A percentile compares a stretch with the other conserved stretches of the same genome.
Evolutionary conservation across 2,888 invertebrate species (phyloP).

Genomic region (Periphyllus acericola): DNA sequence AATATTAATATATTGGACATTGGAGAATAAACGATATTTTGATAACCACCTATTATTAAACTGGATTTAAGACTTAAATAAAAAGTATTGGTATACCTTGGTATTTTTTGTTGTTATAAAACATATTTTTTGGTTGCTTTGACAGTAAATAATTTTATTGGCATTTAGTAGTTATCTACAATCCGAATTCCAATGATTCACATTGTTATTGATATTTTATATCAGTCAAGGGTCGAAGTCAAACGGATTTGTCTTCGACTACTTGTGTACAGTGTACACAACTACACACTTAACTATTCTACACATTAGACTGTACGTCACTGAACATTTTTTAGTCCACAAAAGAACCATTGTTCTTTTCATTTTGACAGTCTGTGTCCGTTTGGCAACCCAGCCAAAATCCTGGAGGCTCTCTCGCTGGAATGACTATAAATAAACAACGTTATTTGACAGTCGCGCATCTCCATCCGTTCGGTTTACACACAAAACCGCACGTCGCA

Average conservation of each 20-base stretch:
- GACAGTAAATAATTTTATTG: neutral
- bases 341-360: conserved; percentile 38
- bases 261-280: neutral
- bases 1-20: too few relatives aligned
- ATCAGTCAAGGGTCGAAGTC: conserved; percentile 34
- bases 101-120: neutral
- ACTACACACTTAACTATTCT: neutral
- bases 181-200: neutral
- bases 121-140: neutral
- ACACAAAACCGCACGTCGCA: conserved; percentile 1
- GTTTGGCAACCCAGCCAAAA: conserved; percentile 58
- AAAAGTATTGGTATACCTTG: too few relatives aligned
- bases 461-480: neutral
- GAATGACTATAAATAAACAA: conserved; percentile 56
- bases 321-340: neutral
- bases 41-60: neutral
- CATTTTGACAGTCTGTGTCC: conserved; percentile 12
- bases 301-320: neutral
- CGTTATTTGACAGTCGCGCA: conserved; percentile 11
- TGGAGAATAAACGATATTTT: too few relatives aligned
- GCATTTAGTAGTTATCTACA: neutral
- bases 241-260: neutral
- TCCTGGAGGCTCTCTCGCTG: conserved; percentile 50
- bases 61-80: neutral
- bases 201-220: conserved; percentile 11